Evolutionary conservation across 2,113 vertebrate species (phyloP), one percentile per base, ranked within the genome.

Genomic region (Clarias macrocephalus): DNA sequence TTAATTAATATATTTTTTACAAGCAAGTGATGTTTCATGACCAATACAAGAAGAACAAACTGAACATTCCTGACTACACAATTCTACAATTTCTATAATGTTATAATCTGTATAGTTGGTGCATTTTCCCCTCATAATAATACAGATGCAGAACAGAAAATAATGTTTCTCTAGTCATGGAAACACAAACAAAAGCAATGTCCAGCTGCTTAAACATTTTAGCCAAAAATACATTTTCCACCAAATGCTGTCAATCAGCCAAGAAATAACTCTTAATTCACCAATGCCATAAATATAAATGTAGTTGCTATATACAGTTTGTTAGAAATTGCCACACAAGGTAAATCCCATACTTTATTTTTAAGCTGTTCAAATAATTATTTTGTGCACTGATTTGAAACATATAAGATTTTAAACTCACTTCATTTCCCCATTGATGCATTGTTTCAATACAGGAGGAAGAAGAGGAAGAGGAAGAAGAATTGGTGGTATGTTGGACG

Each of bases 401-500:
- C 3, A 3, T 59, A 30, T 57, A 57, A 0, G 28, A 16, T n/a
- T 23, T 54, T 48, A 10, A 73, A n/a, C 4, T 80, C 11, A 63
- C 16, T 75, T 0, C 30, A 5, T 54, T 82, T 60, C 16, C 54
- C 28, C n/a, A n/a, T 25, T 68, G 5, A 82, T 30, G 3, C 37
- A 13, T 77, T 54, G 12, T 85, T 77, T 37, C 25, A 5, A 54
- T 70, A 48, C 12, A 75, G 84, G 92, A 95, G 16, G 93, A 93
- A n/a, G 93, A 94, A 0, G 93, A 93, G 9, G 93, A 94, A 7
- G 93, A 94, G 1, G 93, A 95, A 12, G 92, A 94, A 85, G 95
- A 95, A 0, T 84, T 95, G 94, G 94, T 95, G 94, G 95, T 95
- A 94, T 79, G 94, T 91, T 21, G 57, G 18, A 37, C 33, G 13